Evolutionary conservation across 1,140 invertebrate genomes (phyloP), one percentile per base, ranked within the genome.

Genomic region (Drosophila micromelanica): DNA sequence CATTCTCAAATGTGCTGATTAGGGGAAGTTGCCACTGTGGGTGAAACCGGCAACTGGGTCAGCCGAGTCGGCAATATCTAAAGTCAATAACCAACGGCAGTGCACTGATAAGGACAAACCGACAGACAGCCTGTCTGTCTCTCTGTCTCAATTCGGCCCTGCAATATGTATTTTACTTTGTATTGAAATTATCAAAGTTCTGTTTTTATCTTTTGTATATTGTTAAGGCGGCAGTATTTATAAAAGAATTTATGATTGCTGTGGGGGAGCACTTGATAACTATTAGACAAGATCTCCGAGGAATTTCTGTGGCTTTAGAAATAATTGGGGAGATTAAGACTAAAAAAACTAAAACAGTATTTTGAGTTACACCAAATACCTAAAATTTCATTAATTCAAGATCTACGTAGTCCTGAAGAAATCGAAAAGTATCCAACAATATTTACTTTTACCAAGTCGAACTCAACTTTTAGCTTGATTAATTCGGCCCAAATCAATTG

Each of bases 21-120:
- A 73, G 73, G 69, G 72, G 55, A 71, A 48, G 75, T 46, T 60
- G 43, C 48, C 54, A 56, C 43, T 49, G 54, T 11, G 5, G 20
- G 45, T 27, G 23, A 6, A 17, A 20, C 37, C 35, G 23, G 51
- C 32, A 84, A 85, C 57, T 80, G 80, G 80, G 68, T 77, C 80
- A 85, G 30, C 43, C 11, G 43, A 3, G 42, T 60, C 73, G 77
- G 56, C 56, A 77, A 72, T 73, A 76, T 64, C 56, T 65, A 78
- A 75, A 82, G 78, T 81, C 62, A 74, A 74, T 40, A 70, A 9
- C 30, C 54, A 43, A 37, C 32, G 7, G 20, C 32, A 38, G 20
- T 17, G 45, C 56, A 55, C 69, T 59, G 69, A 72, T 67, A 67
- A 72, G 43, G 20, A 17, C 27, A 23, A 30, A 23, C 37, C 15